Evolutionary conservation across 2,113 vertebrate genomes (phyloP), one percentile per base, ranked within the genome.

Genomic region (Silurus glanis): DNA sequence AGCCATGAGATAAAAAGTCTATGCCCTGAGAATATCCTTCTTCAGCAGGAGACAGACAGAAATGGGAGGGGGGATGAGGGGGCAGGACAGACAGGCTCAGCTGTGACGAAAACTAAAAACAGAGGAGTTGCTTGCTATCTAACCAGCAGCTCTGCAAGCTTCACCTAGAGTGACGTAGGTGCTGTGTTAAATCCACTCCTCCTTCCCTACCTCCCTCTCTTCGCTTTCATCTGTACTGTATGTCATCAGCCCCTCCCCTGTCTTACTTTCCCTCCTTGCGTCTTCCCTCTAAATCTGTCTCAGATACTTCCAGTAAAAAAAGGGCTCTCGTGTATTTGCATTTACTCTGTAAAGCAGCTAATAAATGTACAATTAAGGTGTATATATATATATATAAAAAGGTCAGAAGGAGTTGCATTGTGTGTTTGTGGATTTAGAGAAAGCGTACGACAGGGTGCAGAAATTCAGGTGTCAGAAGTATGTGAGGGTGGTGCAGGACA

Each of bases 151-250:
- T 74, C 25, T 72, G 82, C 23, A 55, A 74, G 72, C 74, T 92
- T 92, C 82, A 92, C 92, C 94, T 88, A 88, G 83, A 66, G 87
- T 90, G 87, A 55, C 90, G 90, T 91, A 87, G 91, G 90, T 49
- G 90, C 91, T 89, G 86, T 90, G 92, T 90, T 86, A 82, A 93
- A 92, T 93, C 92, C 56, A 4, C 86, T 47, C 64, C 83, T 64
- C 90, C 75, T 85, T 80, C 86, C 82, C 66, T 89, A 76, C 82
- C 87, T 81, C 92, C 86, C 84, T 85, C 84, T 86, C 75, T 69
- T 88, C 75, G 88, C 67, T 56, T 67, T 83, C 59, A 82, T 80
- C 21, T 86, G 59, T 75, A 86, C 21, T 86, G 59, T 75, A 86
- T 79, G 67, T 58, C 88, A 82, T 91, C 85, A 85, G 80, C 85